These are phyloP conservation scores for Lordiphosa mommai DNA, from an alignment of 1,140 invertebrate species.

Conservation along the genomic window DNA sequence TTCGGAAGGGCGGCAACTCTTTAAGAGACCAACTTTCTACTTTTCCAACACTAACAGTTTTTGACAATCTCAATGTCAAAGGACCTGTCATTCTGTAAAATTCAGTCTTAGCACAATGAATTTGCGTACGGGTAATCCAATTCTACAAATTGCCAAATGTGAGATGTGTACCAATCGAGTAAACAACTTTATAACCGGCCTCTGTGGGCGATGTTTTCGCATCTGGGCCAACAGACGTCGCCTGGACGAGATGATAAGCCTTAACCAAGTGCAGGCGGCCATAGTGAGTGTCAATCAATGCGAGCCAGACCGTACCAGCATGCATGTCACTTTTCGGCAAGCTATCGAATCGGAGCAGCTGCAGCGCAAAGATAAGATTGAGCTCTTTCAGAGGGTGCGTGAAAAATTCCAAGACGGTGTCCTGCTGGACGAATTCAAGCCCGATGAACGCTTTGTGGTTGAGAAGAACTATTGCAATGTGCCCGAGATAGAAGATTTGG, in stretches of 20 bases:
- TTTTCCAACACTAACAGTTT: conserved; percentile 7
- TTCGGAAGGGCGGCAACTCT: too few species aligned
- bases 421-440: neutral
- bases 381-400: conserved; percentile 27
- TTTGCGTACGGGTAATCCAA: neutral
- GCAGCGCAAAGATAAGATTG: conserved; percentile 10
- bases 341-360: conserved; percentile 4
- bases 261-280: conserved; percentile 15
- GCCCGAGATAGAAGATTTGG: neutral
- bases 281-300: conserved; percentile 4
- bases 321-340: conserved; percentile 17
- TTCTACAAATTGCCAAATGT: conserved; percentile 30
- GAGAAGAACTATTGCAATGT: conserved; percentile 4
- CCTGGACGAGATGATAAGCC: neutral
- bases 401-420: conserved; percentile 17
- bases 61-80: neutral
- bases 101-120: conserved; percentile 10
- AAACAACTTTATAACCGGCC: conserved; percentile 22
- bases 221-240: conserved; percentile 23
- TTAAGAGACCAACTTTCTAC: neutral
- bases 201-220: conserved; percentile 28
- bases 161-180: conserved; percentile 33
- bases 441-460: too few species aligned
- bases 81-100: neutral
- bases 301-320: neutral